Evolutionary conservation across 1,140 invertebrate species (phyloP).

Genomic region (Monomorium pharaonis): DNA sequence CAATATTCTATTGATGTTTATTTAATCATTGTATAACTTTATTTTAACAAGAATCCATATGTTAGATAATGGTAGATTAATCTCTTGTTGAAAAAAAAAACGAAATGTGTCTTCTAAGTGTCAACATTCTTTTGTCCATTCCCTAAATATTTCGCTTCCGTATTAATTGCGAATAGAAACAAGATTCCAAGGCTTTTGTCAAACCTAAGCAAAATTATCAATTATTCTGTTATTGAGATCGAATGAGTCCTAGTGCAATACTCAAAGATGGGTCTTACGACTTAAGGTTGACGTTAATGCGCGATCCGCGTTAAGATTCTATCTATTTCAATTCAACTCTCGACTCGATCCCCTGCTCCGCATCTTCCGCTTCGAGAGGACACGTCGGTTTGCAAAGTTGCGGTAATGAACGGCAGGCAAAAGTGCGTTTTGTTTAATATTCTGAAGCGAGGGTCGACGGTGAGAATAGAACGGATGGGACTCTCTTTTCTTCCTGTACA

Average conservation of each 20-base stretch:
- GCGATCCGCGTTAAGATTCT: background rate
- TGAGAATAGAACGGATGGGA: slow-evolving; percentile 10
- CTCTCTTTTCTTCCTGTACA: background rate
- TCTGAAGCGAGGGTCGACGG: background rate
- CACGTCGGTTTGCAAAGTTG: background rate
- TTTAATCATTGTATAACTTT: too few species aligned
- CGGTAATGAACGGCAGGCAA: slow-evolving; percentile 35
- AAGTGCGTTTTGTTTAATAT: slow-evolving; percentile 41
- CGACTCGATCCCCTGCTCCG: background rate
- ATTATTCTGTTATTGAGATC: background rate
- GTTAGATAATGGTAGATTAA: too few species aligned
- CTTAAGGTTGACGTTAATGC: background rate
- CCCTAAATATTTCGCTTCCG: background rate
- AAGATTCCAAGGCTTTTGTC: background rate
- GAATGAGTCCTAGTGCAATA: background rate
- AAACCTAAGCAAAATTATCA: background rate
- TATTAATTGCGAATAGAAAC: background rate
- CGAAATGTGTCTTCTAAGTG: too few species aligned
- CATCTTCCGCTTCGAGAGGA: background rate
- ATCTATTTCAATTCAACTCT: background rate
- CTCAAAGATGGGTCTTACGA: background rate
- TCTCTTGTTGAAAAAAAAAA: too few species aligned
- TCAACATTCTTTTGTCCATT: too few species aligned
- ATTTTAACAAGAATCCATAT: too few species aligned
- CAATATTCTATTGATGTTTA: too few species aligned